These are phyloP conservation scores for Cyprinus carpio DNA, from an alignment of 2,113 vertebrate species.

Conservation along the genomic window DNA sequence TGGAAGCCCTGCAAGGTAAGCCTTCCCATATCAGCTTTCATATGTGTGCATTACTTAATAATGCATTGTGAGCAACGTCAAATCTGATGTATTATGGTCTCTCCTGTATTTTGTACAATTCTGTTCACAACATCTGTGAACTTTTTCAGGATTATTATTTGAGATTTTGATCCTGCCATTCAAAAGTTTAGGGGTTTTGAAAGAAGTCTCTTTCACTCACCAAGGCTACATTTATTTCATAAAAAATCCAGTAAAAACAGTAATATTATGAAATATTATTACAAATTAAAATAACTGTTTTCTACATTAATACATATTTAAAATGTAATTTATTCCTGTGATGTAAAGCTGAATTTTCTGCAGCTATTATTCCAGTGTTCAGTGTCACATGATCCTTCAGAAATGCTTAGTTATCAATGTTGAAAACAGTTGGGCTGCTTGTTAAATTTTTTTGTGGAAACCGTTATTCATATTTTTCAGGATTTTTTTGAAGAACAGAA, in stretches of 20 bases:
- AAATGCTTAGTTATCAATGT: background rate
- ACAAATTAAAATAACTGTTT: background rate
- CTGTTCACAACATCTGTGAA: background rate
- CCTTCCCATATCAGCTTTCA: background rate
- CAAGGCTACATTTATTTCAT: background rate
- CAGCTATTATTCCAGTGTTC: background rate
- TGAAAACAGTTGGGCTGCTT: too few species aligned
- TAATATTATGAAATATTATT: background rate
- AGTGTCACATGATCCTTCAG: background rate
- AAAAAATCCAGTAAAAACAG: background rate
- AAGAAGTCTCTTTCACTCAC: too few species aligned
- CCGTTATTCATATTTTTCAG: too few species aligned
- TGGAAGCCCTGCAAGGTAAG: slow-evolving; percentile 91
- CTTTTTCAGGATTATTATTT: background rate
- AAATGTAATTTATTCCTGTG: background rate
- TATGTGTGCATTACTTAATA: background rate
- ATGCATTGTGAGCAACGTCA: background rate
- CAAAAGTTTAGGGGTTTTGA: background rate
- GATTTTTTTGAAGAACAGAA: too few species aligned
- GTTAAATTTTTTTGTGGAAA: too few species aligned
- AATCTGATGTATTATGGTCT: background rate
- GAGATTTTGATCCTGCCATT: background rate
- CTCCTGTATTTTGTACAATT: background rate
- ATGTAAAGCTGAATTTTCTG: background rate
- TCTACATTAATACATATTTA: background rate